Percentiles rank a stretch among this genome's conserved stretches.
phyloP scores from a whole-genome alignment of 2,888 invertebrate species.

The Drosophila fungiperda region DNA sequence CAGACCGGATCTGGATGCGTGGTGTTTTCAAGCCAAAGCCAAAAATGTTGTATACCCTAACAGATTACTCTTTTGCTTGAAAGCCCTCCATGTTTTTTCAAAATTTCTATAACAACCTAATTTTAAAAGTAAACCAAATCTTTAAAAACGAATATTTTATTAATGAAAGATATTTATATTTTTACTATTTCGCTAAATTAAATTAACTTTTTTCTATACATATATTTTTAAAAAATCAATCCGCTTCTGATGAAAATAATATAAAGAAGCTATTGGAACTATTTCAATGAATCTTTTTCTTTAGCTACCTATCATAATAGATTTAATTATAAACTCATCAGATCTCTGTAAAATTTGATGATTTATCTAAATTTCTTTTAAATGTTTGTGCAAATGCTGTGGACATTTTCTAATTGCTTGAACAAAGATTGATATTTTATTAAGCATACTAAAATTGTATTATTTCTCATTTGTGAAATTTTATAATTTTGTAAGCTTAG shows the following conservation, averaged over 20 bases:
- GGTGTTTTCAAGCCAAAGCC: conserved; percentile 51
- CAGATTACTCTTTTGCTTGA: not conserved
- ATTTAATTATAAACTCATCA: not conserved
- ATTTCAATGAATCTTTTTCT: not conserved
- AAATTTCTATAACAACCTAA: not conserved
- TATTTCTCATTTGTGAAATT: not conserved
- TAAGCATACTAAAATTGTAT: too few relatives aligned
- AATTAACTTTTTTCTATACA: not conserved
- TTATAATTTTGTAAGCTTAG: not conserved
- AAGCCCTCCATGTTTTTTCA: not conserved
- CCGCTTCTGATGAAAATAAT: not conserved
- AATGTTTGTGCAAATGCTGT: not conserved
- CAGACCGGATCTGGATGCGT: conserved; percentile 63
- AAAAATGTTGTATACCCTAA: conserved; percentile 31
- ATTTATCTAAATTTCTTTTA: not conserved
- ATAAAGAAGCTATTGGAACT: not conserved
- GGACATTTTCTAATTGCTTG: not conserved
- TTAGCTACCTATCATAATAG: not conserved
- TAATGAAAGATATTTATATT: not conserved
- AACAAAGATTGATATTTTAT: not conserved
- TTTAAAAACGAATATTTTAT: not conserved
- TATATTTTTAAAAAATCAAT: not conserved
- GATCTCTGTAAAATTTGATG: not conserved
- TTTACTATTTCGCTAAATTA: not conserved
- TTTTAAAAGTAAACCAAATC: not conserved